A percentile compares a stretch with the other conserved stretches of the same genome.
Evolutionary conservation across 2,113 vertebrate species (phyloP).

Genomic region (Halichoeres trimaculatus): DNA sequence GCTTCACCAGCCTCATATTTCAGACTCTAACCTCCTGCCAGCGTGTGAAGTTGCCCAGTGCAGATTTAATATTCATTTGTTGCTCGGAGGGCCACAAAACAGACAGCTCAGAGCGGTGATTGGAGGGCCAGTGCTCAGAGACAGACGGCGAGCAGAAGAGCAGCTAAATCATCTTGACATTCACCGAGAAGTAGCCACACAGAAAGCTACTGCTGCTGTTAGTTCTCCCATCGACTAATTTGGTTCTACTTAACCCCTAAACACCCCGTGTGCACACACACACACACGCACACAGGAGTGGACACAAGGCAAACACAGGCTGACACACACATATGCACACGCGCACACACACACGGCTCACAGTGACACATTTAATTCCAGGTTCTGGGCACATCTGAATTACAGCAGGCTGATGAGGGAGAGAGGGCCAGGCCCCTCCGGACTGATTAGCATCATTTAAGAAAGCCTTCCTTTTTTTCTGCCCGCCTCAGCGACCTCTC

Average conservation of each 20-base stretch:
- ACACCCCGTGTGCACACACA: conserved; percentile 24
- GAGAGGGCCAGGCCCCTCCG: conserved; percentile 91
- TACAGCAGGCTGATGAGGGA: conserved; percentile 91
- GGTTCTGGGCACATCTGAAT: conserved; percentile 97
- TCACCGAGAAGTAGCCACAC: conserved; percentile 76
- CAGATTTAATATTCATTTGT: conserved; percentile 77
- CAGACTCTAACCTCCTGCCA: conserved; percentile 42
- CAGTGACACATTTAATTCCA: conserved; percentile 95
- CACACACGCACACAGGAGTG: conserved; percentile 44
- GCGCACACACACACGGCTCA: conserved; percentile 54
- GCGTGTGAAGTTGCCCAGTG: conserved; percentile 36
- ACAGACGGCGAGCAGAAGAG: conserved; percentile 76
- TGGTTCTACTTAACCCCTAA: conserved; percentile 80
- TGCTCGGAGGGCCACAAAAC: conserved; percentile 65
- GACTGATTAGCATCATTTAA: conserved; percentile 99
- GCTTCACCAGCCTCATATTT: conserved; percentile 37
- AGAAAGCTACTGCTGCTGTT: conserved; percentile 73
- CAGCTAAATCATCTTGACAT: conserved; percentile 82
- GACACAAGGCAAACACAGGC: conserved; percentile 61
- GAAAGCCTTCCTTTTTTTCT: conserved; percentile 87
- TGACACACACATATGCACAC: conserved; percentile 19
- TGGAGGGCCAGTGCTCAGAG: conserved; percentile 75
- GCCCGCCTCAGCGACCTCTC: conserved; percentile 85
- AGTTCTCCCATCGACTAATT: conserved; percentile 78
- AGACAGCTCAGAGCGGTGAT: conserved; percentile 67